phyloP scores from a whole-genome alignment of 2,797 vertebrate species.

The Neosilurus hyrtlii region DNA sequence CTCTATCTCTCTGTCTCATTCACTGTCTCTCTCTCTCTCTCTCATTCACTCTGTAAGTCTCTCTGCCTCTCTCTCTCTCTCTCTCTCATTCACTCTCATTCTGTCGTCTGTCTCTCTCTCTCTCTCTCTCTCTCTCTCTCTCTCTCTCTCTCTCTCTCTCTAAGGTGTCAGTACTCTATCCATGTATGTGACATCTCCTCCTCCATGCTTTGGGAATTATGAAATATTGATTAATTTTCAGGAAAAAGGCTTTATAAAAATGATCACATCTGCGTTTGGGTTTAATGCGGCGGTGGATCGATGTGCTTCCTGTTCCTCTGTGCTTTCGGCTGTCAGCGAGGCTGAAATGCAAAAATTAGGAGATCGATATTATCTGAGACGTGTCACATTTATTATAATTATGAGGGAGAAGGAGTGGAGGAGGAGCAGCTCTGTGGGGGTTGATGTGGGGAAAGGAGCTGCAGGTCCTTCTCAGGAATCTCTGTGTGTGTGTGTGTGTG shows the following conservation, averaged over 20 bases:
- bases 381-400: slow-evolving; percentile 97
- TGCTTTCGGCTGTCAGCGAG: slow-evolving; percentile 87
- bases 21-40: neutral
- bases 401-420: slow-evolving; percentile 88
- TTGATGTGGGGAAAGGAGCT: slow-evolving; percentile 71
- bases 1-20: neutral
- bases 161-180: slow-evolving; percentile 88
- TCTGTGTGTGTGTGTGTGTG: slow-evolving; percentile 26
- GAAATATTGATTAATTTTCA: slow-evolving; percentile 94
- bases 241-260: slow-evolving; percentile 95
- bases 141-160: neutral
- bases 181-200: slow-evolving; percentile 87
- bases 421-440: slow-evolving; percentile 81
- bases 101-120: slow-evolving; percentile 17
- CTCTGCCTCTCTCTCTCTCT: neutral
- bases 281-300: slow-evolving; percentile 88
- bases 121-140: slow-evolving; percentile 43
- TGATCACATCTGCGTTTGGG: slow-evolving; percentile 93
- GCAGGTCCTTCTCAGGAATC: slow-evolving; percentile 49
- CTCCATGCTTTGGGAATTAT: slow-evolving; percentile 85
- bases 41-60: slow-evolving; percentile 27
- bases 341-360: slow-evolving; percentile 93
- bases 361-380: slow-evolving; percentile 96
- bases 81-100: neutral
- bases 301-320: slow-evolving; percentile 92